Conservation (phyloP, 2,113 vertebrate species). For the Eidolon helvum region DNA sequence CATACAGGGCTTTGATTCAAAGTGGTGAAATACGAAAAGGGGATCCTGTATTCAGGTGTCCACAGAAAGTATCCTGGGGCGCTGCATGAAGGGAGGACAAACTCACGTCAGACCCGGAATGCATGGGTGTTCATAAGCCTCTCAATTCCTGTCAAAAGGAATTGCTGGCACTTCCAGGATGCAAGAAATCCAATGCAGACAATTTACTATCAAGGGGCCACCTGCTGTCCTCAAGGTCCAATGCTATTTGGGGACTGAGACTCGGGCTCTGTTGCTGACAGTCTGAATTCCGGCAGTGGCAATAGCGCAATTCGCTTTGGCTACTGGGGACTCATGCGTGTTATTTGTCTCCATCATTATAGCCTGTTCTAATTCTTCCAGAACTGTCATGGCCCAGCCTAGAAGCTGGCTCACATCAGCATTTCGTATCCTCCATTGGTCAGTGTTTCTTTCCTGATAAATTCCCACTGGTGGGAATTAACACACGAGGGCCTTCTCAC, state of each 20-base stretch:
- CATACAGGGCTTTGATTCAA: background rate
- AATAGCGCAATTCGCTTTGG: background rate
- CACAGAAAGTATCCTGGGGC: background rate
- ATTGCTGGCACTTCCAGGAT: background rate
- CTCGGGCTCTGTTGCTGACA: background rate
- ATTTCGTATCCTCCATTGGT: background rate
- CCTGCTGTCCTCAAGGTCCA: background rate
- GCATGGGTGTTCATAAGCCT: background rate
- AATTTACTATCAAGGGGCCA: background rate
- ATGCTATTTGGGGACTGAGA: background rate
- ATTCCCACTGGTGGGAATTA: background rate
- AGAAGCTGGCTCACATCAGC: background rate
- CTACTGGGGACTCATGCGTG: background rate
- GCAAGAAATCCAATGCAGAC: background rate
- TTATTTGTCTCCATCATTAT: background rate
- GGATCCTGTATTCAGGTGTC: background rate
- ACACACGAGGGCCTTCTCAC: background rate
- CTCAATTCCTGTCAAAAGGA: background rate
- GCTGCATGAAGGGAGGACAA: background rate
- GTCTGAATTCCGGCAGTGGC: background rate
- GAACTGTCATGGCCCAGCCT: background rate
- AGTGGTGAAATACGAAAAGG: background rate
- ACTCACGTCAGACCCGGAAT: background rate
- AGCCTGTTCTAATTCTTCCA: background rate
- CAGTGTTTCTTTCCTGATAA: background rate